Evolutionary conservation across 2,113 vertebrate species (phyloP).

Genomic region (Tringa solitaria): DNA sequence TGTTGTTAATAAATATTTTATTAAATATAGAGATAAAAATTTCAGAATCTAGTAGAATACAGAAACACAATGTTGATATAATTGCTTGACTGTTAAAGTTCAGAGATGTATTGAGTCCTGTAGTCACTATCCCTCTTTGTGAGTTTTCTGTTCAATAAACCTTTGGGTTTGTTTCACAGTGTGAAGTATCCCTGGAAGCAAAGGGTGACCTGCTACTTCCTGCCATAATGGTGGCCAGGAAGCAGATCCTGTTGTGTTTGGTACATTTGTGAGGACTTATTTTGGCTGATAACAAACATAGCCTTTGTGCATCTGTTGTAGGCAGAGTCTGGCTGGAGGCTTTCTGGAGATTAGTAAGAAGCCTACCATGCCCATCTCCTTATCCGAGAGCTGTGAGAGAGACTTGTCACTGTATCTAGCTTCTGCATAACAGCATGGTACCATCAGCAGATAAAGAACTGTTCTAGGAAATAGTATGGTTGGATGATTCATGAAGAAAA

Average conservation of each 20-base stretch:
- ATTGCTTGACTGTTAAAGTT: not conserved
- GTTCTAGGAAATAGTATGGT: not conserved
- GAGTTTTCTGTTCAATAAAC: not conserved
- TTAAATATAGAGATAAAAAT: not conserved
- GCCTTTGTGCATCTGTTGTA: not conserved
- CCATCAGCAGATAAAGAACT: not conserved
- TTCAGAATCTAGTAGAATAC: not conserved
- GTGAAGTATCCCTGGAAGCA: not conserved
- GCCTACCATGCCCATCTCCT: not conserved
- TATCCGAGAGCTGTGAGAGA: not conserved
- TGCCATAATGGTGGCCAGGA: not conserved
- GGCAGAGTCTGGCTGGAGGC: not conserved
- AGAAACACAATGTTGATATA: not conserved
- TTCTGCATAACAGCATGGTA: not conserved
- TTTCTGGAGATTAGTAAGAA: not conserved
- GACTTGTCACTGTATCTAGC: not conserved
- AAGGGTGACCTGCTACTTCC: not conserved
- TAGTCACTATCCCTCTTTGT: not conserved
- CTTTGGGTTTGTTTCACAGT: not conserved
- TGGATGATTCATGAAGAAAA: not conserved
- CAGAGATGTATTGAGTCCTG: not conserved
- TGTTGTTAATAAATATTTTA: not conserved
- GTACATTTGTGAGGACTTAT: not conserved
- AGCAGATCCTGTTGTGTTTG: not conserved
- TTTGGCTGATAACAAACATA: not conserved